Conservation (phyloP, 1,140 invertebrate genomes). For the Charaxes varanes region DNA sequence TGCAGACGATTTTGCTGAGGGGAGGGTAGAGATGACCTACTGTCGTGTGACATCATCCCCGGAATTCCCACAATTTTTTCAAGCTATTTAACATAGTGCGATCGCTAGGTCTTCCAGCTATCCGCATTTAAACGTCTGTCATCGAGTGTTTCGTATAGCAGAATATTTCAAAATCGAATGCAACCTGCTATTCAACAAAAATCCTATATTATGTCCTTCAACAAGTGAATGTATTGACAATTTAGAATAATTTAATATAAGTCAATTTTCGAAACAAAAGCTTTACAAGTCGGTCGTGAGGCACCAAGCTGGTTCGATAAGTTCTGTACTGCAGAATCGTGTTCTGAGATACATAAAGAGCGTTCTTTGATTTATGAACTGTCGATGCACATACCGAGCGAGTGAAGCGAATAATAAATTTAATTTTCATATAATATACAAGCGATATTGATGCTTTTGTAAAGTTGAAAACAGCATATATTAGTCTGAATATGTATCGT, state of each 20-base stretch:
- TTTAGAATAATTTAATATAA: slow-evolving; percentile 39
- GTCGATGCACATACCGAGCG: slow-evolving; percentile 36
- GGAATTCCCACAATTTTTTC: too few relatives aligned
- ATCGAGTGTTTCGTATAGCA: too few relatives aligned
- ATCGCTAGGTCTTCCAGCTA: too few relatives aligned
- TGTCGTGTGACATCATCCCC: too few relatives aligned
- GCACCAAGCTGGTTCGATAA: slow-evolving; percentile 66
- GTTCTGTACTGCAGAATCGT: slow-evolving; percentile 58
- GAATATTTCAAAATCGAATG: too few relatives aligned
- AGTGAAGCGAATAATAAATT: slow-evolving; percentile 23
- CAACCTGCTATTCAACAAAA: too few relatives aligned
- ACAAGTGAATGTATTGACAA: slow-evolving; percentile 40
- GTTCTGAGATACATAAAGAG: slow-evolving; percentile 30
- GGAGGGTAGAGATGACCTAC: too few relatives aligned
- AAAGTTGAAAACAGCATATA: slow-evolving; percentile 10
- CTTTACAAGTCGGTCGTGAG: slow-evolving; percentile 49
- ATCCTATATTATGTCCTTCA: slow-evolving; percentile 7
- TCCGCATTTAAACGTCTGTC: too few relatives aligned
- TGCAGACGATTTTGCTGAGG: too few relatives aligned
- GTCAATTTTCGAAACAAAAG: slow-evolving; percentile 51
- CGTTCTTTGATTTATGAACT: slow-evolving; percentile 55
- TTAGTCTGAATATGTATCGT: slow-evolving; percentile 6
- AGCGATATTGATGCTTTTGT: slow-evolving; percentile 16
- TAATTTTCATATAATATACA: slow-evolving; percentile 14
- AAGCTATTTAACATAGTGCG: too few relatives aligned